Evolutionary conservation across 2,113 vertebrate species (phyloP).

Genomic region (Heloderma charlesbogerti): DNA sequence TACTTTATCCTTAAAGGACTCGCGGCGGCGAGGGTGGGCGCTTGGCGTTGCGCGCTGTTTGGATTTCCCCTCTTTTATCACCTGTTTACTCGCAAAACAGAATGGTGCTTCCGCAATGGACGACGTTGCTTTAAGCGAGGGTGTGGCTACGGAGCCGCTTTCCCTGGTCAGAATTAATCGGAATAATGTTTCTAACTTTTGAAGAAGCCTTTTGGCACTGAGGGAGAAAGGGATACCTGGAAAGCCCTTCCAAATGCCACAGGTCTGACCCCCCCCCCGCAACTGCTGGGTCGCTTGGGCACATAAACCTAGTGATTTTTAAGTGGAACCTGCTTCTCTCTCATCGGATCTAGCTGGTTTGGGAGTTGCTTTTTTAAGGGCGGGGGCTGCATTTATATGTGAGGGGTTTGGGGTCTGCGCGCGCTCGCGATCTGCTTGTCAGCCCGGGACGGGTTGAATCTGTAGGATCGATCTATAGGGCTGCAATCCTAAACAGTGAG

Average conservation of each 20-base stretch:
- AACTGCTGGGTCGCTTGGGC: neutral
- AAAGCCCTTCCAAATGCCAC: neutral
- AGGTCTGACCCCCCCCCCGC: neutral
- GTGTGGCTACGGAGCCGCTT: neutral
- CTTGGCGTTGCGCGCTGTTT: too few relatives aligned
- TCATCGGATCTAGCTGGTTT: neutral
- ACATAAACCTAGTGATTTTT: neutral
- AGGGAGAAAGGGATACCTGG: neutral
- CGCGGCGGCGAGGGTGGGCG: too few relatives aligned
- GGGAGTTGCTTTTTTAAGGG: too few relatives aligned
- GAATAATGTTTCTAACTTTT: neutral
- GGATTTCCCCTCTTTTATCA: neutral
- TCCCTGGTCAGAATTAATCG: neutral
- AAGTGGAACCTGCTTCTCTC: neutral
- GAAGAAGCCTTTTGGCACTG: neutral
- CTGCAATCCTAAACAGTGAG: neutral
- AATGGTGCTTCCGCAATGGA: too few relatives aligned
- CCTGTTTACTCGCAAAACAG: neutral
- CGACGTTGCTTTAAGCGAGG: neutral
- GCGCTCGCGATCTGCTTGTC: too few relatives aligned
- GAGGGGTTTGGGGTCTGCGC: too few relatives aligned
- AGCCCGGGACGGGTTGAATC: too few relatives aligned
- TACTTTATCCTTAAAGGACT: too few relatives aligned
- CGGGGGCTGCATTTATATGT: too few relatives aligned
- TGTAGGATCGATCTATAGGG: neutral